phyloP scores from a whole-genome alignment of 1,140 invertebrate species.

The Hirudo medicinalis region DNA sequence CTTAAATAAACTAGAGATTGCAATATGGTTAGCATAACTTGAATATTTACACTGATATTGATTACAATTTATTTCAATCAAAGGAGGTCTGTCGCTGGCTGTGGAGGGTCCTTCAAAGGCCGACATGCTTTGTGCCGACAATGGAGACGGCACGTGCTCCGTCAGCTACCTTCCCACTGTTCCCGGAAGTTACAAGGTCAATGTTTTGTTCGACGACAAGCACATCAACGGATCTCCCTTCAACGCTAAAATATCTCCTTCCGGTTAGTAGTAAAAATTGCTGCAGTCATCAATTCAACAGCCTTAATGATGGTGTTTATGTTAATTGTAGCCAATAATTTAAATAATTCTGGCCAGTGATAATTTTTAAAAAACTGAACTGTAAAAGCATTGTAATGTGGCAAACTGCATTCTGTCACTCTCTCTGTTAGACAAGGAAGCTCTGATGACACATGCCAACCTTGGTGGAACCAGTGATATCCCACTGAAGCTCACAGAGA shows the following conservation, averaged over 20 bases:
- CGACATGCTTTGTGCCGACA: slow-evolving; percentile 40
- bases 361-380: slow-evolving; percentile 43
- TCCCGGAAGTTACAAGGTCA: slow-evolving; percentile 86
- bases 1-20: background rate
- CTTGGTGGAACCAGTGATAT: slow-evolving; percentile 92
- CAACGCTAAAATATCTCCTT: slow-evolving; percentile 65
- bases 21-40: no score
- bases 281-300: no score
- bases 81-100: slow-evolving; percentile 75
- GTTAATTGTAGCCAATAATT: background rate
- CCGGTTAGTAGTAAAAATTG: slow-evolving; percentile 27
- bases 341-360: slow-evolving; percentile 40
- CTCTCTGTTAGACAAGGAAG: slow-evolving; percentile 43
- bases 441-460: slow-evolving; percentile 87
- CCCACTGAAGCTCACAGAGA: slow-evolving; percentile 77
- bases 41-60: background rate
- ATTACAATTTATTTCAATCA: slow-evolving; percentile 8
- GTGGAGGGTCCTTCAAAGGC: slow-evolving; percentile 78
- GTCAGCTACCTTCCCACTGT: slow-evolving; percentile 71
- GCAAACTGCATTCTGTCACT: background rate
- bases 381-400: no score
- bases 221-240: slow-evolving; percentile 92
- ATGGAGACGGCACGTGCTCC: slow-evolving; percentile 61
- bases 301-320: no score
- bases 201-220: slow-evolving; percentile 87